Base-by-base conservation (phyloP, 2,113 vertebrate species). In the Smithornis capensis region DNA sequence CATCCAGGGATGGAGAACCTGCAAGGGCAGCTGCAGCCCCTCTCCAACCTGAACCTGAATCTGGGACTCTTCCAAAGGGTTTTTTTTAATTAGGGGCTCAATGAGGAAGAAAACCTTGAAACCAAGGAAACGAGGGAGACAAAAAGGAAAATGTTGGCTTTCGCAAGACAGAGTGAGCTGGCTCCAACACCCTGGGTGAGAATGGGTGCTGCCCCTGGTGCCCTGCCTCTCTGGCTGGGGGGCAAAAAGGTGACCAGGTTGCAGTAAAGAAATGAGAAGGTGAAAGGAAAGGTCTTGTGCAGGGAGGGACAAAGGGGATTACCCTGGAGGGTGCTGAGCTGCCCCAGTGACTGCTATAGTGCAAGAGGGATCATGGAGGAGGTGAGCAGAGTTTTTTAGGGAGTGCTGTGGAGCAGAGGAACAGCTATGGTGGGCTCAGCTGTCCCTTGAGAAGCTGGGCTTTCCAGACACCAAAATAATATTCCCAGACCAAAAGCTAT, bases 201-300 rank as follows among this genome's bases (percentile, higher is more conserved):
- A 37, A 37, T 94, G 86, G 92, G 95, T 93, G 95, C 94, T 90
- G 83, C 29, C 40, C 18, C 78, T 91, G 64, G 68, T 91, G 68
- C 68, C 25, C 25, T 78, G 67, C 24, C 31, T 42, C 44, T 0
- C 0, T 1, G 0, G 38, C 29, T n/a, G 10, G 5, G 3, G 45
- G 29, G 3, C 47, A 57, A 13, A 47, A 81, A 38, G 16, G 35
- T 71, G 85, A 40, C 33, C 33, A 28, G n/a, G 4, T 0, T 68
- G 5, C 9, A 40, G 15, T 44, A 19, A 59, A 68, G 59, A 70
- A 59, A n/a, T 14, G 14, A 55, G 50, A 47, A 57, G 35, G 73
- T 47, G 68, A 81, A 92, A 73, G 45, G 33, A 78, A 76, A 42
- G 13, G 25, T 23, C 47, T 70, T 74, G 56, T 75, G 35, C 49